These are phyloP conservation scores for Drosophila rubida DNA, from an alignment of 2,888 invertebrate species.

Conservation along the genomic window DNA sequence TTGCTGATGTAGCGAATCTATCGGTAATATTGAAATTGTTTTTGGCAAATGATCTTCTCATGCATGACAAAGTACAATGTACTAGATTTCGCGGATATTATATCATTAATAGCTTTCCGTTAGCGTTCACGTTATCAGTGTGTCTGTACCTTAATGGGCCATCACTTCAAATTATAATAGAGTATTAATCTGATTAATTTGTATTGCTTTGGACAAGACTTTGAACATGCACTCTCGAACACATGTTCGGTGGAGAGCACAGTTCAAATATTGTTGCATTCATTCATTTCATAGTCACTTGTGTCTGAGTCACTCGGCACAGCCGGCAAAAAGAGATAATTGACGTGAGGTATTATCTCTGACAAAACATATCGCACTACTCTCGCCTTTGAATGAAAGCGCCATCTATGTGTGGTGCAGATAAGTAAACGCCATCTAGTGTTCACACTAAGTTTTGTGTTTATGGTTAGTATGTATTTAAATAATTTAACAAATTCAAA, in stretches of 20 bases:
- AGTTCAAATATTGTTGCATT: slow-evolving; percentile 6
- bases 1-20: neutral
- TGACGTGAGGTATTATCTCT: neutral
- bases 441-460: neutral
- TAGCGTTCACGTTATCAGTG: neutral
- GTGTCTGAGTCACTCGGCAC: slow-evolving; percentile 36
- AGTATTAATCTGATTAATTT: neutral
- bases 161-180: neutral
- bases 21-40: neutral
- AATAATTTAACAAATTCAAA: slow-evolving; percentile 52
- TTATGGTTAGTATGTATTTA: slow-evolving; percentile 32
- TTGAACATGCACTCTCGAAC: slow-evolving; percentile 10
- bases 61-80: neutral
- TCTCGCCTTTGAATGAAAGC: slow-evolving; percentile 1
- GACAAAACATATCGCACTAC: neutral
- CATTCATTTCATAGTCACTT: neutral
- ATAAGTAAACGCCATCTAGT: slow-evolving; percentile 1
- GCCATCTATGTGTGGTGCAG: slow-evolving; percentile 4
- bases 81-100: neutral
- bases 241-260: slow-evolving; percentile 17
- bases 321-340: neutral
- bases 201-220: slow-evolving; percentile 13
- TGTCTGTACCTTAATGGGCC: neutral
- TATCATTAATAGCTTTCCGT: neutral
- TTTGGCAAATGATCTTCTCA: neutral